Percentiles rank a stretch among this genome's conserved stretches.
Conservation (phyloP, 2,797 vertebrate genomes). For the Perodicticus potto region DNA sequence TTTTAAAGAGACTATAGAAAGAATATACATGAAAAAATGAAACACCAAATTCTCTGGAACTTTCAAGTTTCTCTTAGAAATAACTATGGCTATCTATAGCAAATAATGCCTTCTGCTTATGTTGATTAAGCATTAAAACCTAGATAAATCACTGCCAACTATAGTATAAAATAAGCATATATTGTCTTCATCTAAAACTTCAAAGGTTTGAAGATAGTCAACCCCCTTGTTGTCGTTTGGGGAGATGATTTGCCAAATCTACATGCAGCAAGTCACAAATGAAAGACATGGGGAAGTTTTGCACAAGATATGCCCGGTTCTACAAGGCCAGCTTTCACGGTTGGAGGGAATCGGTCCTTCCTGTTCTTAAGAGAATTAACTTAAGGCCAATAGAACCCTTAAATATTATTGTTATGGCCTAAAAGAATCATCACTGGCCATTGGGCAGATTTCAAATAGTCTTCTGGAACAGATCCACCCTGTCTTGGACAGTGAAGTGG, state of each 20-base stretch:
- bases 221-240: not conserved
- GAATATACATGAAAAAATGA: slow-evolving; percentile 52
- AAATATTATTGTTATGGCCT: slow-evolving; percentile 7
- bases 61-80: slow-evolving; percentile 49
- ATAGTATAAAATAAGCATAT: not conserved
- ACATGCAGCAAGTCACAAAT: not conserved
- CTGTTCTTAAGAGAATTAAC: not conserved
- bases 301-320: not conserved
- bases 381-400: not conserved
- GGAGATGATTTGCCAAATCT: slow-evolving; percentile 19
- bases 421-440: slow-evolving; percentile 14
- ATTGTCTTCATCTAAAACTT: slow-evolving; percentile 15
- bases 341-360: not conserved
- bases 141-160: slow-evolving; percentile 19
- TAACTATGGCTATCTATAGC: slow-evolving; percentile 50
- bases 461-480: not conserved
- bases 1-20: slow-evolving; percentile 43
- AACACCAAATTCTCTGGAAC: slow-evolving; percentile 48
- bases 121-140: slow-evolving; percentile 30
- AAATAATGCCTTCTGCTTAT: slow-evolving; percentile 47
- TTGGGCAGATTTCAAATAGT: slow-evolving; percentile 1
- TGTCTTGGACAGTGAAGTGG: slow-evolving; percentile 22
- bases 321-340: not conserved
- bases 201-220: slow-evolving; percentile 24
- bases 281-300: not conserved